Conservation (phyloP, 2,888 invertebrate genomes). For the Phoenoteleia sp. region DNA sequence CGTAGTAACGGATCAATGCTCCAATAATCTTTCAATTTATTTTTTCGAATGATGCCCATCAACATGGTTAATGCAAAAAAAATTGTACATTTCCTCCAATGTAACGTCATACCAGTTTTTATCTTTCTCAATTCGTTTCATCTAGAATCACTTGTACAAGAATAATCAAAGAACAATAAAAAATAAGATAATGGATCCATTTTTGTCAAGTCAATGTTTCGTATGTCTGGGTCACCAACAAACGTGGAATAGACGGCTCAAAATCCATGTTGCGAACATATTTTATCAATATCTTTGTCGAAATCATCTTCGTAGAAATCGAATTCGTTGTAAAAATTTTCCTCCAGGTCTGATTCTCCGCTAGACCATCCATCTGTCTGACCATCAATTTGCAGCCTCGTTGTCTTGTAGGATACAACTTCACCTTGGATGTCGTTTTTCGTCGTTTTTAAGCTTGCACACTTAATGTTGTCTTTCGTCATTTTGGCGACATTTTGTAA, state of each 20-base stretch:
- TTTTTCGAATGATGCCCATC: constrained; percentile 5
- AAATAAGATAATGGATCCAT: constrained; percentile 3
- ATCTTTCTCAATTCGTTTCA: constrained; percentile 3
- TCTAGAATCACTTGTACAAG: constrained; percentile 16
- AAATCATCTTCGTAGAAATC: neutral
- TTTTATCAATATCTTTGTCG: neutral
- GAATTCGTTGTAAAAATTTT: neutral
- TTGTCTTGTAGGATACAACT: constrained; percentile 2
- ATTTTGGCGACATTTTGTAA: constrained; percentile 14
- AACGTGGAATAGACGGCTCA: constrained; percentile 13
- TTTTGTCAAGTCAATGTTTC: constrained; percentile 7
- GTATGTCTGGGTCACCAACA: constrained; percentile 11
- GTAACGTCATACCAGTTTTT: constrained; percentile 18
- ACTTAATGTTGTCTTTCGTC: constrained; percentile 4
- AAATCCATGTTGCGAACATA: constrained; percentile 15
- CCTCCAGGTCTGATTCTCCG: constrained; percentile 20
- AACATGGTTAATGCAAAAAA: constrained; percentile 20
- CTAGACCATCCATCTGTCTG: constrained; percentile 16
- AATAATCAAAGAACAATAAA: too few species aligned
- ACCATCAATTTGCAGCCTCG: constrained; percentile 5
- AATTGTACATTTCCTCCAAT: neutral
- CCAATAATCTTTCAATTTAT: constrained; percentile 42
- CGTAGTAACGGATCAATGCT: constrained; percentile 29
- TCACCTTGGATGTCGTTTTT: constrained; percentile 3
- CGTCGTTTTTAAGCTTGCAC: neutral